These are phyloP conservation scores for Sylvilagus floridanus DNA, from an alignment of 2,797 vertebrate genomes.

Conservation along the genomic window DNA sequence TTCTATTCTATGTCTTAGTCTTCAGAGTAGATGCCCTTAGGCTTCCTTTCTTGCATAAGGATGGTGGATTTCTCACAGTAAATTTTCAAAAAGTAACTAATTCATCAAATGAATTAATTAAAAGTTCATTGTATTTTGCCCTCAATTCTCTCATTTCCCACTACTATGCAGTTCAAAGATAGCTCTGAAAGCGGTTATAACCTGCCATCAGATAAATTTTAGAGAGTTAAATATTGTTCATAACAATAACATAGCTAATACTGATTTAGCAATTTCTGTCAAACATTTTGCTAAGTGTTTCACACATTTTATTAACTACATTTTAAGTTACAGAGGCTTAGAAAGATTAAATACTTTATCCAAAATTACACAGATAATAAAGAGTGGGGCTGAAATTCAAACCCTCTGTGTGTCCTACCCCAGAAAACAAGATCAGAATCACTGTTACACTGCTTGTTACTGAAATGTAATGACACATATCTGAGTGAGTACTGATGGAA, in stretches of 20 bases:
- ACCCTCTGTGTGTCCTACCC: not conserved
- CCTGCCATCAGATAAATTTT: not conserved
- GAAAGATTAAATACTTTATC: not conserved
- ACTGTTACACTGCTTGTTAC: not conserved
- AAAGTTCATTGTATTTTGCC: not conserved
- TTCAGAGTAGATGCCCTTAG: not conserved
- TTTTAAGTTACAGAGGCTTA: conserved; percentile 26
- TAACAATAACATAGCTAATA: conserved; percentile 27
- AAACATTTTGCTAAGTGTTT: conserved; percentile 19
- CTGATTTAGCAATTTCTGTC: conserved; percentile 28
- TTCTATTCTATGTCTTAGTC: not conserved
- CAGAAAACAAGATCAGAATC: not conserved
- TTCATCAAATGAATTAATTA: not conserved
- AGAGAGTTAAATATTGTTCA: conserved; percentile 25
- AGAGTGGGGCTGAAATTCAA: not conserved
- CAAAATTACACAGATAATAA: conserved; percentile 51
- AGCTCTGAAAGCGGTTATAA: not conserved
- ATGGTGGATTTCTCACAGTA: not conserved
- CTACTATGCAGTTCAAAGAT: not conserved
- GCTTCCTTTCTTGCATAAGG: not conserved
- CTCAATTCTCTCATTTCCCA: not conserved
- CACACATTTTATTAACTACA: not conserved
- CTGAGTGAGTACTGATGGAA: not conserved
- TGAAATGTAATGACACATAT: not conserved
- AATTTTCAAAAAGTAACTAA: conserved; percentile 28